phyloP scores from a whole-genome alignment of 2,797 vertebrate species.

The Garrulus glandarius region DNA sequence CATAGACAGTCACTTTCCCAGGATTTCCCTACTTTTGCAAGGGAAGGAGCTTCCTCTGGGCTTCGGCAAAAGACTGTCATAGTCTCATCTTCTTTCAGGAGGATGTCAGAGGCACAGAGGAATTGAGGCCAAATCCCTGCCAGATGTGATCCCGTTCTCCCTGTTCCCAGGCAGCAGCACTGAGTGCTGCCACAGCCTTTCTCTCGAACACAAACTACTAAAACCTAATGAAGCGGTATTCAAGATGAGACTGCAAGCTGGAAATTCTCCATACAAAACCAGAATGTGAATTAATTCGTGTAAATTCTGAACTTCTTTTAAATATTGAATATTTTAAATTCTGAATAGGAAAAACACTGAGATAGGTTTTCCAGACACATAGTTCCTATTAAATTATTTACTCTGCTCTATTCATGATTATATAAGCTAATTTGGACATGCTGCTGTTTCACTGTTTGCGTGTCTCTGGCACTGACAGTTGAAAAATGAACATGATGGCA shows the following conservation, averaged over 20 bases:
- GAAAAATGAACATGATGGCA: not conserved
- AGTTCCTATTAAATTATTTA: not conserved
- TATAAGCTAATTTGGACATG: constrained; percentile 5
- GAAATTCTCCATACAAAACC: not conserved
- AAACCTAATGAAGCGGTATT: not conserved
- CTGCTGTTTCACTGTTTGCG: not conserved
- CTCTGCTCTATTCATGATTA: not conserved
- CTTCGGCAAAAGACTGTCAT: not conserved
- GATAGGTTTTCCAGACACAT: not conserved
- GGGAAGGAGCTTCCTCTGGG: not conserved
- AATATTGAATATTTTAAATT: not conserved
- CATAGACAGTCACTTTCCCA: not conserved
- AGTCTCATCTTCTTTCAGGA: not conserved
- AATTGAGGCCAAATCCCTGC: not conserved
- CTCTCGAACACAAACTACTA: not conserved
- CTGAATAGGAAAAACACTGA: not conserved
- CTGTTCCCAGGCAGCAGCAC: not conserved
- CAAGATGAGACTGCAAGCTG: not conserved
- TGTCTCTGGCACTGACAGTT: constrained; percentile 1
- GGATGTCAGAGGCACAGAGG: not conserved
- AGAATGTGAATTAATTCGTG: not conserved
- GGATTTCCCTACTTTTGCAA: not conserved
- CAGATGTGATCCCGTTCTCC: not conserved
- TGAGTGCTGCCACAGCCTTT: not conserved
- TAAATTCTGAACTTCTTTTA: not conserved